phyloP scores from a whole-genome alignment of 2,888 invertebrate species.

The Ophioninae sp. region DNA sequence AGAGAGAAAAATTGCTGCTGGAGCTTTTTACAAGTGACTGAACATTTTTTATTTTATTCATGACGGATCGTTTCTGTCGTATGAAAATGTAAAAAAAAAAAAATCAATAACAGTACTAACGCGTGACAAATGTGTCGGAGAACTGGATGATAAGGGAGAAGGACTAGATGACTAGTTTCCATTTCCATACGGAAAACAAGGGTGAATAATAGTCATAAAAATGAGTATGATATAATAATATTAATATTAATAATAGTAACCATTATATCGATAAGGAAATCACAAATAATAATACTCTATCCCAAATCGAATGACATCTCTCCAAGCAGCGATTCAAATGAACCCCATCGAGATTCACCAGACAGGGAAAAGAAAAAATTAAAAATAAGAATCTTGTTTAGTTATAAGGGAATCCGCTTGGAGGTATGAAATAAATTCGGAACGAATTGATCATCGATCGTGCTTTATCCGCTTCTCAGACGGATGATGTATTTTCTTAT shows the following conservation, averaged over 20 bases:
- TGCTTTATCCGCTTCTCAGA: constrained; percentile 66
- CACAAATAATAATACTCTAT: constrained; percentile 17
- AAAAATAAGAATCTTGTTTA: constrained; percentile 21
- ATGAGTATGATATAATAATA: constrained; percentile 29
- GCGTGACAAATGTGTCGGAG: background rate
- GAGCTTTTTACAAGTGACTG: constrained; percentile 33
- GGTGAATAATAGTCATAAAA: constrained; percentile 9
- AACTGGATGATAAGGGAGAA: background rate
- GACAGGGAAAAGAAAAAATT: constrained; percentile 13
- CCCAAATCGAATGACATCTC: constrained; percentile 29
- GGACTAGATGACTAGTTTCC: background rate
- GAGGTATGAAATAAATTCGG: constrained; percentile 42
- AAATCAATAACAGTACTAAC: background rate
- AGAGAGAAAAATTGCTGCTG: background rate
- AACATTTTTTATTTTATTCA: constrained; percentile 11
- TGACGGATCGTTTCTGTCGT: constrained; percentile 8
- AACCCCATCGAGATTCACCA: constrained; percentile 8
- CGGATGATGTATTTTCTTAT: constrained; percentile 76
- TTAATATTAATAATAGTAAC: constrained; percentile 10
- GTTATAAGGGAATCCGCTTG: constrained; percentile 5
- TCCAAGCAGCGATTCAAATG: constrained; percentile 30
- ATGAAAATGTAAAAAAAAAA: constrained; percentile 27
- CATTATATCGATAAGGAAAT: constrained; percentile 2
- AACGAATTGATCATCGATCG: constrained; percentile 52
- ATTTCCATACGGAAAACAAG: constrained; percentile 6